phyloP scores from a whole-genome alignment of 2,113 vertebrate genomes.

The Hystrix cristata region DNA sequence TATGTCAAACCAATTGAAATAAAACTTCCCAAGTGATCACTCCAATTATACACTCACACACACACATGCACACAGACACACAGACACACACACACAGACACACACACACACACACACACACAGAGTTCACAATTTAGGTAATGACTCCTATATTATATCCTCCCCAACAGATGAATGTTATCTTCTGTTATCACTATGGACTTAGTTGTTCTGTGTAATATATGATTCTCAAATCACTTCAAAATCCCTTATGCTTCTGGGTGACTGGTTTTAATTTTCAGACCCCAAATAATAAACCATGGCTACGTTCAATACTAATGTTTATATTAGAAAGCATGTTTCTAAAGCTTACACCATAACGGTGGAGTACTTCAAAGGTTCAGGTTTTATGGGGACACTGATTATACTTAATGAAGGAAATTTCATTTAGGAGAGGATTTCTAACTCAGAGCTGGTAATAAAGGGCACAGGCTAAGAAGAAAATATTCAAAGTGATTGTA shows the following conservation, averaged over 20 bases:
- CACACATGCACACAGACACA: neutral
- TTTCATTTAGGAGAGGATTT: conserved; percentile 6
- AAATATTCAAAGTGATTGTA: conserved; percentile 8
- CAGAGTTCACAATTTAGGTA: neutral
- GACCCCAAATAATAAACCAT: neutral
- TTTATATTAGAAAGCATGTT: neutral
- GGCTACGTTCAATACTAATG: neutral
- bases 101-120: neutral
- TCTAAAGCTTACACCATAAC: neutral
- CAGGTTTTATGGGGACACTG: neutral
- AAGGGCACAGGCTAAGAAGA: neutral
- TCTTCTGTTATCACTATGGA: neutral
- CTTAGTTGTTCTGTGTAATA: neutral
- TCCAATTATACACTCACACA: neutral
- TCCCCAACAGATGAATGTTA: neutral
- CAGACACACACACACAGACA: neutral
- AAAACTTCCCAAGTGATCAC: neutral
- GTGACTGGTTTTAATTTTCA: neutral
- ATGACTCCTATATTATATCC: neutral
- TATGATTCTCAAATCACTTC: neutral
- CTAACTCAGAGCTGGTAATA: neutral
- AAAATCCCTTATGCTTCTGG: neutral
- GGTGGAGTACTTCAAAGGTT: neutral
- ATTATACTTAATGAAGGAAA: neutral
- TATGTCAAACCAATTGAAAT: conserved; percentile 47